Evolutionary conservation across 2,113 vertebrate genomes (phyloP).

Genomic region (Rhinoptilus africanus): DNA sequence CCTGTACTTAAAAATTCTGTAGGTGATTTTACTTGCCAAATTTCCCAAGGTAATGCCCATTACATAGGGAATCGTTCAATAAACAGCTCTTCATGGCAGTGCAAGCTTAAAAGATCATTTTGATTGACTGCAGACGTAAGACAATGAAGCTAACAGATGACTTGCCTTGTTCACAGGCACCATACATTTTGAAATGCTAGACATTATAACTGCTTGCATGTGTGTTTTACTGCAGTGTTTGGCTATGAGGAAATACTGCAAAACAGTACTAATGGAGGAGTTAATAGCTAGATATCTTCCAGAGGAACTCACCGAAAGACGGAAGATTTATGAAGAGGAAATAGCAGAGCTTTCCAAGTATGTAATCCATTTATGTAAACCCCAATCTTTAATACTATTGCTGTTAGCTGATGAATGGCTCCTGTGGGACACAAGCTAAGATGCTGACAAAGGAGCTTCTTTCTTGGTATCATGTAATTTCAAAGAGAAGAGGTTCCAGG

Average conservation of each 20-base stretch:
- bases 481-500: background rate
- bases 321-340: constrained; percentile 86
- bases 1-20: background rate
- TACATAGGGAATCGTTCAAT: background rate
- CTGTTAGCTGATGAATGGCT: background rate
- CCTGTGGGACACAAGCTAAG: background rate
- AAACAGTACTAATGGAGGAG: constrained; percentile 87
- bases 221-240: constrained; percentile 76
- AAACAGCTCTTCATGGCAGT: background rate
- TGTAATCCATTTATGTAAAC: constrained; percentile 29
- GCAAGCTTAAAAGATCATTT: background rate
- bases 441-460: background rate
- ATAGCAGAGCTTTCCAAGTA: constrained; percentile 94
- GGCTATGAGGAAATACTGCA: constrained; percentile 84
- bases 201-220: background rate
- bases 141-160: background rate
- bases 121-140: background rate
- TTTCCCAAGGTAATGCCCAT: background rate
- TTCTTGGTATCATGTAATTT: background rate
- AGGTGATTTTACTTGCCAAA: background rate
- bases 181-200: background rate
- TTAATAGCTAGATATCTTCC: constrained; percentile 88
- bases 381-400: background rate
- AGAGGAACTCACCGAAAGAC: constrained; percentile 84
- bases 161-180: background rate